Conservation (phyloP, 2,113 vertebrate species). For the Dipodomys stephensi region DNA sequence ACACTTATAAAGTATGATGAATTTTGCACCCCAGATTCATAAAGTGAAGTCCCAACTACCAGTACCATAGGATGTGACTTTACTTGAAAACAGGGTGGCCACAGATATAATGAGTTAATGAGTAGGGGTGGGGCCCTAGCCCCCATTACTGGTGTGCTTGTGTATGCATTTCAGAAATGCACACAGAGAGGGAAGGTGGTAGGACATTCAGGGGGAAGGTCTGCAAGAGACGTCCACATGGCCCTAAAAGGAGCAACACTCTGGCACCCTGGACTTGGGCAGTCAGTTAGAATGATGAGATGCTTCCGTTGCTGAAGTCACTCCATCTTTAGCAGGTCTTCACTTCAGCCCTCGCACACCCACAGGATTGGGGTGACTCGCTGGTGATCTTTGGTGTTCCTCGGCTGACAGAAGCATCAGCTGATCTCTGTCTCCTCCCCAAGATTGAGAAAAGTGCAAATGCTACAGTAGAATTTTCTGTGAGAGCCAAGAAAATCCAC, state of each 20-base stretch:
- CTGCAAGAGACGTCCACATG: neutral
- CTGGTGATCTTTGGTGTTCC: neutral
- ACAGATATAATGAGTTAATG: neutral
- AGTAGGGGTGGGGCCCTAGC: neutral
- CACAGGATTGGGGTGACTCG: neutral
- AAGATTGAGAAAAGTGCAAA: neutral
- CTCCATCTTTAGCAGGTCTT: neutral
- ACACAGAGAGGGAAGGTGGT: neutral
- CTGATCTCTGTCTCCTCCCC: neutral
- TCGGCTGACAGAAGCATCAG: neutral
- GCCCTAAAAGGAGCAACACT: neutral
- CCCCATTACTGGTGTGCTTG: neutral
- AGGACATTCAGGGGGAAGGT: neutral
- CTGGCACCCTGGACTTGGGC: neutral
- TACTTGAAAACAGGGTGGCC: neutral
- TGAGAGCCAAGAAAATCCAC: neutral
- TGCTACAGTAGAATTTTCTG: neutral
- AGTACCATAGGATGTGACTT: neutral
- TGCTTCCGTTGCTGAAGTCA: neutral
- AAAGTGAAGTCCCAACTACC: neutral
- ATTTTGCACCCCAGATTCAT: neutral
- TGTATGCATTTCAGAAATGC: too few species aligned
- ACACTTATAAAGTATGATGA: neutral
- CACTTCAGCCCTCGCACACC: neutral
- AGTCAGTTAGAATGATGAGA: neutral